Evolutionary conservation across 2,797 vertebrate genomes (phyloP), one percentile per base, ranked within the genome.

Genomic region (Arrhamphus sclerolepis): DNA sequence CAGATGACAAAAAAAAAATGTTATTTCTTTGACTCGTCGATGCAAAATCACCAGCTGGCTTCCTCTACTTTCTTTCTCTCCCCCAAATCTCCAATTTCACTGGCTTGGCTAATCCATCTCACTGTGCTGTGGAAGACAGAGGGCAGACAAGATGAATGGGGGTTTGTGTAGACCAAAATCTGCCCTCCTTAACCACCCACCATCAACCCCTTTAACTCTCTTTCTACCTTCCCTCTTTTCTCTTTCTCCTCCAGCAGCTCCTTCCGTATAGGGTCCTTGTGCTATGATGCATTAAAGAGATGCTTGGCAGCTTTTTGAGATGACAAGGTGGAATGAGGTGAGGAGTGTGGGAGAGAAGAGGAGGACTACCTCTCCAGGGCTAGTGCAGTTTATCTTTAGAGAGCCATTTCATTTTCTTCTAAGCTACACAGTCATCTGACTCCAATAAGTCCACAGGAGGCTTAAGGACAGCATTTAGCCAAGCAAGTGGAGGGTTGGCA

Each of bases 81-180:
- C 42, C 44, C 17, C 14, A 56, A 46, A 55, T 10, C 26, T 31
- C 47, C 14, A 22, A 46, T 41, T 34, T 51, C 51, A 46, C 44
- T 24, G n/a, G 46, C 52, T 26, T 22, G 21, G 46, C 61, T 82
- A 69, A 85, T 88, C 84, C 66, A 79, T 87, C 86, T 78, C 75
- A 40, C 40, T 51, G 48, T 46, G 18, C 58, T 24, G 54, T 71
- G 62, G 75, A 72, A 71, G 66, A 78, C 62, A 72, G 74, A 76
- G 73, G 53, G 47, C 51, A 77, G 53, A 79, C 60, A 75, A 82
- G 87, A 86, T 75, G 53, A 82, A 87, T 84, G 49, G 50, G 62
- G 67, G 57, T 70, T 77, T 82, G 63, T 71, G 62, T 56, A 21
- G 63, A 70, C 70, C 64, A 16, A 60, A 66, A 75, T 34, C 60